Evolutionary conservation across 1,140 invertebrate species (phyloP).

Genomic region (Vollenhovia emeryi): DNA sequence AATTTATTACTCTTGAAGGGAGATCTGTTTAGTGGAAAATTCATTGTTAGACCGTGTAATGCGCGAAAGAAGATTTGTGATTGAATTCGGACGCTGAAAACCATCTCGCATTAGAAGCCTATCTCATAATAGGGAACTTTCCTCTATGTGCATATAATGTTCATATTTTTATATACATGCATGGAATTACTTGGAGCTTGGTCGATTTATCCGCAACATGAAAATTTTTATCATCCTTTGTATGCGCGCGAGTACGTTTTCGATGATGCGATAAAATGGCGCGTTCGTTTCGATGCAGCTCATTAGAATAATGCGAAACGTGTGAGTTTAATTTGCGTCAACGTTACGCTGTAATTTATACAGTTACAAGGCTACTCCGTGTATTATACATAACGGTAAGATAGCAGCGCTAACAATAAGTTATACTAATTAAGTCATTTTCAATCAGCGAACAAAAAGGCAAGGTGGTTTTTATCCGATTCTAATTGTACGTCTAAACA

Average conservation of each 20-base stretch:
- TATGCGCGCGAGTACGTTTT: neutral
- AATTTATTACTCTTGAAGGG: no score
- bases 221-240: neutral
- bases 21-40: no score
- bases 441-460: neutral
- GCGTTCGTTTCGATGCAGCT: neutral
- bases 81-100: no score
- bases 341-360: slow-evolving; percentile 14
- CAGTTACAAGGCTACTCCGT: neutral
- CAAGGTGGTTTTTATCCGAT: neutral
- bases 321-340: slow-evolving; percentile 41
- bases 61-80: no score
- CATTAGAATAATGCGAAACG: slow-evolving; percentile 31
- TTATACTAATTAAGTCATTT: slow-evolving; percentile 37
- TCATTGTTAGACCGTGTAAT: no score
- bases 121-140: no score
- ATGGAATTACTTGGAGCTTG: neutral
- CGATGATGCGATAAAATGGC: slow-evolving; percentile 6
- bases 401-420: neutral
- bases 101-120: no score
- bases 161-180: no score
- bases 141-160: no score
- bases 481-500: neutral
- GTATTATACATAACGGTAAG: neutral
- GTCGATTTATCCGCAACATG: neutral